Evolutionary conservation across 2,888 invertebrate species (phyloP), one percentile per base, ranked within the genome.

Genomic region (Baccha elongata): DNA sequence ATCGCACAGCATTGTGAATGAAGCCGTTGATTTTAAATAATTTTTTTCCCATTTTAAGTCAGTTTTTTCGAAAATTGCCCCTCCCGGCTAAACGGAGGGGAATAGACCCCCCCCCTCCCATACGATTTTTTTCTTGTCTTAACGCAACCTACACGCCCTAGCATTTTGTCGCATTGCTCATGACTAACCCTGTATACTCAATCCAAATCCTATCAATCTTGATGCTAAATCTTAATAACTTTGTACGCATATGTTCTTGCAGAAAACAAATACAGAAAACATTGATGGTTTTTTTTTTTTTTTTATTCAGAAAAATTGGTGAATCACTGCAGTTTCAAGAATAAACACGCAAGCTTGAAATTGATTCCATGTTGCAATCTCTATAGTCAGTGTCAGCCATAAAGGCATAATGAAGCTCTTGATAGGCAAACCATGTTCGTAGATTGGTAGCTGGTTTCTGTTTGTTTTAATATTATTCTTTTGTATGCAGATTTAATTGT

Each of bases 401-500:
- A 50, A 71, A 81, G 81, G 71, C 71, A 52, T 81, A 67, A 81
- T 64, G 73, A 29, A 76, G 26, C 76, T 48, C 71, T 76, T 76
- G 81, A 72, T 71, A 81, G 71, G 71, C 1, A 32, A 26, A 17
- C 26, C 55, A 60, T 68, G 67, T 40, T n/a, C n/a, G n/a, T n/a
- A 53, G 62, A 55, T 37, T 68, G 62, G 50, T 29, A 37, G 55
- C 40, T 48, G 44, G 46, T 35, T 32, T 58, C 15, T 37, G 40
- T 35, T 40, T 15, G 3, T 29, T 44, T 40, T 23, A 17, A 15
- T 10, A 17, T 35, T 60, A 15, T 32, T 62, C 46, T 69, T 81
- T 81, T 71, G 75, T 81, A 76, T 81, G 81, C 65, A 81, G 76
- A 80, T 80, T 80, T 17, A n/a, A 26, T 17, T 48, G 68, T 35